Conservation (phyloP, 2,113 vertebrate genomes). For the Halcyon malimbica region DNA sequence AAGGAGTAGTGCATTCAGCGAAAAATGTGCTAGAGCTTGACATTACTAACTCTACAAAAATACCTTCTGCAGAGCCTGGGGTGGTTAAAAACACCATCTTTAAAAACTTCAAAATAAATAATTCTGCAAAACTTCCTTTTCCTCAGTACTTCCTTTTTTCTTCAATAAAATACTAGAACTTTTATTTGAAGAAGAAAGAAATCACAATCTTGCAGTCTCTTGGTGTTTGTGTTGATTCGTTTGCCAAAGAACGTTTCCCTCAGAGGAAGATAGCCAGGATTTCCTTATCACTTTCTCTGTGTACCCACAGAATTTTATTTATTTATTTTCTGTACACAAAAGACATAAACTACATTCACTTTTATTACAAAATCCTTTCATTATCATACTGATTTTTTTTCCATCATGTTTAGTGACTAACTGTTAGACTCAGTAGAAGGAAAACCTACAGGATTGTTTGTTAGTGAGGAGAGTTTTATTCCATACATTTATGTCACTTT, state of each 20-base stretch:
- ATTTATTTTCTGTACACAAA: background rate
- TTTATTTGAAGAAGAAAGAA: background rate
- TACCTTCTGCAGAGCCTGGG: background rate
- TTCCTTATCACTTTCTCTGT: background rate
- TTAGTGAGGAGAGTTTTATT: background rate
- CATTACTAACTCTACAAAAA: background rate
- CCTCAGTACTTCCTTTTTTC: background rate
- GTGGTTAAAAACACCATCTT: background rate
- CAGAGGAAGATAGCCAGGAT: background rate
- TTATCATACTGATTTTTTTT: background rate
- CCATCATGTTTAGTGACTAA: background rate
- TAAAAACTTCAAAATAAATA: background rate
- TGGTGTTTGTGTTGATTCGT: rapidly evolving
- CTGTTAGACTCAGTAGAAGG: background rate
- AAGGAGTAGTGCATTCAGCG: background rate
- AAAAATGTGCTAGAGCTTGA: background rate
- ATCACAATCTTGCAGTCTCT: background rate
- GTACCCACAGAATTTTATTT: background rate
- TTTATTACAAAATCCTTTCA: background rate
- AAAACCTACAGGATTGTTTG: background rate
- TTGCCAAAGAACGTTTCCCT: background rate
- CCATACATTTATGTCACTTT: background rate
- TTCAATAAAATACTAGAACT: background rate
- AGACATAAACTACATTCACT: background rate
- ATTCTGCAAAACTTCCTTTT: background rate